Base-by-base conservation (phyloP, 2,888 invertebrate species). In the Herminia tarsipennalis region DNA sequence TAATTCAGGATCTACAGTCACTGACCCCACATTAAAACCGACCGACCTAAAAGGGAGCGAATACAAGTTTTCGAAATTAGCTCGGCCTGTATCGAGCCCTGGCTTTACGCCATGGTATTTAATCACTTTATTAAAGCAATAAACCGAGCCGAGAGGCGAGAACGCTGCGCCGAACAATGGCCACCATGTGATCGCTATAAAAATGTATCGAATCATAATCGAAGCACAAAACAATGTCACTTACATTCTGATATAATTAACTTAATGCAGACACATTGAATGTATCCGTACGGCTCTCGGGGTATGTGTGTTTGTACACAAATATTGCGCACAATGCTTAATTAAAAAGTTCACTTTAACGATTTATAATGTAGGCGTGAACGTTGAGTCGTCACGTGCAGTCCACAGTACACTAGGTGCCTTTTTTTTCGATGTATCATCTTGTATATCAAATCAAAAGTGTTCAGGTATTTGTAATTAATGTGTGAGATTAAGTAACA, bases 71-170 rank as follows among this genome's bases (percentile, higher is more conserved):
- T 78, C 77, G 71, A 82, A 85, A 84, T 85, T 83, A 85, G 80
- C 79, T 76, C 73, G 57, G 66, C 56, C 73, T 67, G 74, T 73
- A 73, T 70, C 69, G 72, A 62, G 60, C 62, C 64, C 63, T 77
- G 74, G 78, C 78, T 76, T 78, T 78, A 76, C 80, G 78, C 78
- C 74, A 76, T 76, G 78, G 72, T 80, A 83, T 84, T 86, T 83
- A 85, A 84, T 85, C 84, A 84, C 84, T 83, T 81, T 83, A 82
- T 78, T 83, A 84, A 84, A 79, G 78, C 82, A 74, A 80, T 85
- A 84, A 84, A 81, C 66, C 65, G 60, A 54, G 62, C 56, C 65
- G 69, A 73, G 69, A 74, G 49, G 51, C 73, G 73, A 73, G 69
- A 71, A 73, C 71, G 71, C 68, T 59, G 58, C 59, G 62, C 61